phyloP scores from a whole-genome alignment of 2,888 invertebrate genomes.

The Callyntrura guangdongensis region DNA sequence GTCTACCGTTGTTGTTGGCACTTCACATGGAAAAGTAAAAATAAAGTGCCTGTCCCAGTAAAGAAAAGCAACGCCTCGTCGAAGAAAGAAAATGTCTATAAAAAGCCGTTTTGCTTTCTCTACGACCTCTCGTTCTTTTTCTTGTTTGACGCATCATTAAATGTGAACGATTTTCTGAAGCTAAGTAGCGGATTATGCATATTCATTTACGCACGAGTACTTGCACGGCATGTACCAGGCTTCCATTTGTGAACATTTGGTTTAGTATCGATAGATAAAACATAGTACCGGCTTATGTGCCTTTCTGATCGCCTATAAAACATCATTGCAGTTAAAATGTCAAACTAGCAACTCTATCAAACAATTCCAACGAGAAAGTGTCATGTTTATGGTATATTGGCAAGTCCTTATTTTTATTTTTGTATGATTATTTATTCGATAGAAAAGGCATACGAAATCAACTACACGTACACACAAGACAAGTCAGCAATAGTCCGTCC shows the following conservation, averaged over 20 bases:
- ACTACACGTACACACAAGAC: background rate
- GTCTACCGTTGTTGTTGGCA: too few species aligned
- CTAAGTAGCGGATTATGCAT: background rate
- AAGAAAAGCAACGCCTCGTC: background rate
- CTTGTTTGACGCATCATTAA: constrained; percentile 32
- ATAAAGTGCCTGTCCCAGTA: background rate
- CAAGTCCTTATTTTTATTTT: background rate
- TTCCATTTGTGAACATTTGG: too few species aligned
- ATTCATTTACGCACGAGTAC: too few species aligned
- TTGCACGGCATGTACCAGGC: too few species aligned
- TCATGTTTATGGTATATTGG: constrained; percentile 6
- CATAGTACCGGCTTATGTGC: too few species aligned
- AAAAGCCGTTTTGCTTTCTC: background rate
- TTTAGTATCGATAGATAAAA: too few species aligned
- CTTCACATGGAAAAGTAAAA: too few species aligned
- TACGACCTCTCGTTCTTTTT: background rate
- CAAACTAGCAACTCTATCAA: background rate
- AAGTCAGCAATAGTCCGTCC: background rate
- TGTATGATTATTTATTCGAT: background rate
- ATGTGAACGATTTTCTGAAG: constrained; percentile 17
- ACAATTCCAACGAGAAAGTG: background rate
- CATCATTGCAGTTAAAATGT: constrained; percentile 21
- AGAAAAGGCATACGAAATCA: background rate
- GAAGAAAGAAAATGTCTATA: background rate
- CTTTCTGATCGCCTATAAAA: too few species aligned